Percentiles rank a stretch among this genome's conserved stretches.
These are phyloP conservation scores for Hippocampus barbouri DNA, from an alignment of 2,113 vertebrate genomes.

Conservation along the genomic window DNA sequence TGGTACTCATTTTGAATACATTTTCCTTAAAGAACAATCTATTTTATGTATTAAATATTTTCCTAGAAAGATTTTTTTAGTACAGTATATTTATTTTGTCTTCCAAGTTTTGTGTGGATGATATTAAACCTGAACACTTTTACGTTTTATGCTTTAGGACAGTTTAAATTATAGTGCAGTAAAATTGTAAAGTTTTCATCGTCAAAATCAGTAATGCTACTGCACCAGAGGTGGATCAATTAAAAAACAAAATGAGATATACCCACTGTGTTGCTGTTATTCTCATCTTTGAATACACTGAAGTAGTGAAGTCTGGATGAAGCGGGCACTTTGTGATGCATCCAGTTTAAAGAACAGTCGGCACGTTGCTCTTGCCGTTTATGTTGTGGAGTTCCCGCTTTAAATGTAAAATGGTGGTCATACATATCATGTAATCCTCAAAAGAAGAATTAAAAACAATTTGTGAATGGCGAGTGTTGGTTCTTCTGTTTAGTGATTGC, in stretches of 20 bases:
- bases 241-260: not conserved
- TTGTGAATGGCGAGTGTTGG: not conserved
- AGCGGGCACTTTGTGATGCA: not conserved
- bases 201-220: not conserved
- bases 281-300: not conserved
- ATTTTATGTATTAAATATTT: conserved; percentile 53
- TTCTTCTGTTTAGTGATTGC: not conserved
- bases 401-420: not conserved
- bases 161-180: not conserved
- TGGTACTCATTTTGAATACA: conserved; percentile 17
- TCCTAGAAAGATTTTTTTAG: conserved; percentile 25
- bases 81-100: conserved; percentile 24
- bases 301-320: not conserved
- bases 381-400: not conserved
- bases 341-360: not conserved
- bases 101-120: not conserved
- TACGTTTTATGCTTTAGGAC: not conserved
- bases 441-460: not conserved
- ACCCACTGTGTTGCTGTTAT: not conserved
- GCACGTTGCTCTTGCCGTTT: not conserved
- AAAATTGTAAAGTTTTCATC: conserved; percentile 1
- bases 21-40: conserved; percentile 32
- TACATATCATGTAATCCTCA: not conserved
- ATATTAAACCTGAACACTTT: not conserved
- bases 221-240: not conserved